phyloP scores from a whole-genome alignment of 2,113 vertebrate species.

The Labeo catla region DNA sequence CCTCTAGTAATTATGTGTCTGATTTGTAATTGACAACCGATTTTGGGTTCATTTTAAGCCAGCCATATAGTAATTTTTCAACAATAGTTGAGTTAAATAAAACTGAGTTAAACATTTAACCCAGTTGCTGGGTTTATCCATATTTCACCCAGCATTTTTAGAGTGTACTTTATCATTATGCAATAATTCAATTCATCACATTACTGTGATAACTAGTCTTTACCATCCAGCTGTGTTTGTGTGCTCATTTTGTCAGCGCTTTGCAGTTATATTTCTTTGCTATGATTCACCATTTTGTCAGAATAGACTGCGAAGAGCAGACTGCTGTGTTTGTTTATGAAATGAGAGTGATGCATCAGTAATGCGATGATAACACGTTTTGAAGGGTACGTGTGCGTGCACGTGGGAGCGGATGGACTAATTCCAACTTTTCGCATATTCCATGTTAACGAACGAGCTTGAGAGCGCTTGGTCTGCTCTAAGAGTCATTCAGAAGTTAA shows the following conservation, averaged over 20 bases:
- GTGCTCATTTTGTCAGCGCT: neutral
- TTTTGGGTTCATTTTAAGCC: too few species aligned
- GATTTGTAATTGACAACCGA: too few species aligned
- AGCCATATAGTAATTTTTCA: too few species aligned
- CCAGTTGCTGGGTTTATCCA: too few species aligned
- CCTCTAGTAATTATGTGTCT: too few species aligned
- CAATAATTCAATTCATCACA: neutral
- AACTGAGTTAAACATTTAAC: too few species aligned
- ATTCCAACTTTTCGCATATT: conserved; percentile 11
- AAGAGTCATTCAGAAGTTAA: conserved; percentile 54
- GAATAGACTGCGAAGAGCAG: conserved; percentile 10
- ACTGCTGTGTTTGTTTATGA: conserved; percentile 37
- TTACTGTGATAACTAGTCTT: neutral
- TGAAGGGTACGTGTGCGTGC: conserved; percentile 7
- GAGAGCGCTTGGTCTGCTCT: neutral
- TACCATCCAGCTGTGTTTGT: conserved; percentile 11
- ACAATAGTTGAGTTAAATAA: too few species aligned
- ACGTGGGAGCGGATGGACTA: conserved; percentile 1
- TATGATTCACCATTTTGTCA: neutral
- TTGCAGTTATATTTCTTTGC: neutral
- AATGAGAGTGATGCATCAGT: conserved; percentile 31
- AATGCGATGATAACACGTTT: conserved; percentile 39
- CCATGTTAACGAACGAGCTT: neutral
- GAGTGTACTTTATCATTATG: neutral
- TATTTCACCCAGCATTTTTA: too few species aligned